Base-by-base conservation (phyloP, 2,888 invertebrate species). In the Phaedon cochleariae region DNA sequence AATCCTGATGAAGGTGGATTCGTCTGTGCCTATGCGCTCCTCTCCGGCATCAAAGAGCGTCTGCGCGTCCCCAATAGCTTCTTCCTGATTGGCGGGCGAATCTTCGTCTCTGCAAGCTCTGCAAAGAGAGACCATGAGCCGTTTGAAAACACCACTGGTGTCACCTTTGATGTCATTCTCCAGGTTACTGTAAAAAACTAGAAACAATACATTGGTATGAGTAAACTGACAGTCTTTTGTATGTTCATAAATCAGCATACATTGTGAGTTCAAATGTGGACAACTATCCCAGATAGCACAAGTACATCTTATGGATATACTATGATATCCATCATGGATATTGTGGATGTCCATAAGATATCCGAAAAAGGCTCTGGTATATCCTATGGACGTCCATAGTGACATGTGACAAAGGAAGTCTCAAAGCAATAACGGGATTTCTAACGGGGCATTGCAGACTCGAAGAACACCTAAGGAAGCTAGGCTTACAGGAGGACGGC, bases 81-180 rank as follows among this genome's bases (percentile, higher is more conserved):
- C 85, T 7, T 85, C 86, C 45, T 86, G 87, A 83, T 97, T 91
- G 4, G 90, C 87, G 12, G 89, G 86, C 79, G 90, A 90, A 72
- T 90, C 90, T 84, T 97, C 97, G 80, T 94, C 90, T 74, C 96
- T 86, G 78, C 91, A 90, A 48, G 91, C 93, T 86, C 89, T 90
- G 77, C 92, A 92, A 15, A 96, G 83, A 26, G 97, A 94, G 21
- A 95, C 92, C 85, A 98, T 89, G 46, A 98, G 86, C 60, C 96
- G 89, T 82, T 93, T 92, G 85, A 98, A 97, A 79, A 92, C 92
- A 12, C 97, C 97, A 52, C 94, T 94, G 1, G 97, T 97, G 81
- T 98, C 98, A 55, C 91, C 90, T 69, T 88, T 88, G 21, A 97
- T 84, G 80, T 96, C 96, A 34, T 72, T 68, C 70, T 76, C 77